Conservation (phyloP, 2,797 vertebrate species). For the Todus mexicanus region DNA sequence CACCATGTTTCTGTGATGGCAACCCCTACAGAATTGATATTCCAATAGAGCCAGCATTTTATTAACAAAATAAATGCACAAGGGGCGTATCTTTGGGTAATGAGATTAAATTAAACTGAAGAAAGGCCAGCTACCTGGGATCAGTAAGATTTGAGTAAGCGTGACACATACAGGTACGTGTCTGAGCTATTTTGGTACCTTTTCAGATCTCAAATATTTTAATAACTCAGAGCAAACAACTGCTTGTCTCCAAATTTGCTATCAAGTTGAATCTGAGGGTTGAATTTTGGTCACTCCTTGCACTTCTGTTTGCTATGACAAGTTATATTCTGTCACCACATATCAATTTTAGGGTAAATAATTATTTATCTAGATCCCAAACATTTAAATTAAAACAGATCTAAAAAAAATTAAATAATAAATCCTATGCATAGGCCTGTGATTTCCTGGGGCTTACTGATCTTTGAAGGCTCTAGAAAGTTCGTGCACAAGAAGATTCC, state of each 20-base stretch:
- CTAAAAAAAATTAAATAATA: neutral
- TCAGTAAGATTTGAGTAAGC: neutral
- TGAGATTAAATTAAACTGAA: slow-evolving; percentile 1
- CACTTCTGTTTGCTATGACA: neutral
- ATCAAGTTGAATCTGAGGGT: neutral
- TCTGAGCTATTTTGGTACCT: neutral
- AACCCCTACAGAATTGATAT: slow-evolving; percentile 26
- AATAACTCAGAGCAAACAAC: neutral
- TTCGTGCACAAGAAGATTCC: neutral
- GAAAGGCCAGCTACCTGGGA: neutral
- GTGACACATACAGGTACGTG: neutral
- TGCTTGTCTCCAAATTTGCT: neutral
- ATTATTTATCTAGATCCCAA: neutral
- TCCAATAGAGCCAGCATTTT: slow-evolving; percentile 15
- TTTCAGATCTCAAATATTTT: slow-evolving; percentile 7
- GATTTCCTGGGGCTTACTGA: neutral
- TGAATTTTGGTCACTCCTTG: neutral
- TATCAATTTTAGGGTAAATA: neutral
- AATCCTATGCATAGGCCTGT: neutral
- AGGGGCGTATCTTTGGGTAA: neutral
- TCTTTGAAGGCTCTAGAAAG: slow-evolving; percentile 2
- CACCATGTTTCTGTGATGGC: too few relatives aligned
- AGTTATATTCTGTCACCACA: neutral
- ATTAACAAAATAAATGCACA: slow-evolving; percentile 40
- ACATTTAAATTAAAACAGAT: neutral